phyloP scores from a whole-genome alignment of 2,113 vertebrate species.

The Gasterosteus aculeatus region DNA sequence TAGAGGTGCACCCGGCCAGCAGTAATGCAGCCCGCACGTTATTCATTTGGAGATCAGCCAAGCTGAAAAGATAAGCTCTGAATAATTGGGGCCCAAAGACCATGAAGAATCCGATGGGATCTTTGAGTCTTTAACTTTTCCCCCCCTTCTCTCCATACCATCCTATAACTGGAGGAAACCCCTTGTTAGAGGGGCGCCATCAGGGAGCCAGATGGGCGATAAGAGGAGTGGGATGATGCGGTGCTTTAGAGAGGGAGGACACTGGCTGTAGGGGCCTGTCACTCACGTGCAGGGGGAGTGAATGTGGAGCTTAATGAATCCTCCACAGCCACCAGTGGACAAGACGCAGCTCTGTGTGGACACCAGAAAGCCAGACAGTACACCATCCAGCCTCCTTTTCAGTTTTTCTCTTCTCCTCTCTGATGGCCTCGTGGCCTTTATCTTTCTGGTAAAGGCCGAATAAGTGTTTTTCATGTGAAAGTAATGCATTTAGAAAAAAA shows the following conservation, averaged over 20 bases:
- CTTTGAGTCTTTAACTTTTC: conserved; percentile 70
- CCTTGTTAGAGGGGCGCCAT: conserved; percentile 72
- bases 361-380: conserved; percentile 74
- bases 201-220: conserved; percentile 86
- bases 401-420: conserved; percentile 33
- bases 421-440: conserved; percentile 40
- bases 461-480: background rate
- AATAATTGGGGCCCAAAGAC: conserved; percentile 92
- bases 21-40: conserved; percentile 88
- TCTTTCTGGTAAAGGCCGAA: background rate
- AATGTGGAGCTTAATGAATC: conserved; percentile 76
- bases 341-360: conserved; percentile 74
- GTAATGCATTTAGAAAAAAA: background rate
- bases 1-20: conserved; percentile 88
- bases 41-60: conserved; percentile 87
- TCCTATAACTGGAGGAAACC: conserved; percentile 70
- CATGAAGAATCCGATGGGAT: conserved; percentile 85
- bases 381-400: conserved; percentile 68
- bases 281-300: conserved; percentile 74
- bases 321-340: conserved; percentile 82
- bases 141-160: conserved; percentile 51
- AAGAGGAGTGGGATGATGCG: conserved; percentile 73
- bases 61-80: conserved; percentile 95
- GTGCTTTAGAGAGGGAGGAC: conserved; percentile 68
- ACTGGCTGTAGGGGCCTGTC: conserved; percentile 74